phyloP scores from a whole-genome alignment of 2,888 invertebrate genomes.

The Orthonevra nobilis region DNA sequence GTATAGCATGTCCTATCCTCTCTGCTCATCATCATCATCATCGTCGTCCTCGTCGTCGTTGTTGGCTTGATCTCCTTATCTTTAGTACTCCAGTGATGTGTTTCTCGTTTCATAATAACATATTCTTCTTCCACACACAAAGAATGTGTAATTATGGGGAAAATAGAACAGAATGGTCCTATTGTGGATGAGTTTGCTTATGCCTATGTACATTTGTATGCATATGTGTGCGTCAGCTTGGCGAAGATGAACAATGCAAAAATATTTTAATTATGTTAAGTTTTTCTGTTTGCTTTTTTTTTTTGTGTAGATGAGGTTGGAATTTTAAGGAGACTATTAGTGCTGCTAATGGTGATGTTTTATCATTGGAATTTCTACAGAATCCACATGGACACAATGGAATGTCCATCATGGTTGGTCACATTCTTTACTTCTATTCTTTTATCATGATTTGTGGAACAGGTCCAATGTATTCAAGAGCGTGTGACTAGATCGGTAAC shows the following conservation, averaged over 20 bases:
- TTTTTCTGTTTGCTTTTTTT: conserved; percentile 39
- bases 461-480: too few relatives aligned
- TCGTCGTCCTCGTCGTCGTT: conserved; percentile 5
- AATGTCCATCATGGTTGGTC: conserved; percentile 25
- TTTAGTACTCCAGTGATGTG: conserved; percentile 60
- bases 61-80: conserved; percentile 61
- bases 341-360: conserved; percentile 60
- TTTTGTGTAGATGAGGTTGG: conserved; percentile 8
- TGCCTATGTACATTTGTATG: conserved; percentile 2
- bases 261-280: conserved; percentile 70
- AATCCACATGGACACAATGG: conserved; percentile 24
- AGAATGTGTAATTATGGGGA: conserved; percentile 70
- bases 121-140: conserved; percentile 65
- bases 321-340: conserved; percentile 35
- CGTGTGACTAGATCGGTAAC: too few relatives aligned
- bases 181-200: conserved; percentile 26
- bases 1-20: conserved; percentile 39
- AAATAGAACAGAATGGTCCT: conserved; percentile 62
- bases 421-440: too few relatives aligned
- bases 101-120: conserved; percentile 65
- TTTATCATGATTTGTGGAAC: too few relatives aligned
- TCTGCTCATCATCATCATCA: neutral
- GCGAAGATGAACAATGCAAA: conserved; percentile 61
- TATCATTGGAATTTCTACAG: conserved; percentile 39
- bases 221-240: conserved; percentile 6